Conservation (phyloP, 2,797 vertebrate species). For the Ficedula albicollis region DNA sequence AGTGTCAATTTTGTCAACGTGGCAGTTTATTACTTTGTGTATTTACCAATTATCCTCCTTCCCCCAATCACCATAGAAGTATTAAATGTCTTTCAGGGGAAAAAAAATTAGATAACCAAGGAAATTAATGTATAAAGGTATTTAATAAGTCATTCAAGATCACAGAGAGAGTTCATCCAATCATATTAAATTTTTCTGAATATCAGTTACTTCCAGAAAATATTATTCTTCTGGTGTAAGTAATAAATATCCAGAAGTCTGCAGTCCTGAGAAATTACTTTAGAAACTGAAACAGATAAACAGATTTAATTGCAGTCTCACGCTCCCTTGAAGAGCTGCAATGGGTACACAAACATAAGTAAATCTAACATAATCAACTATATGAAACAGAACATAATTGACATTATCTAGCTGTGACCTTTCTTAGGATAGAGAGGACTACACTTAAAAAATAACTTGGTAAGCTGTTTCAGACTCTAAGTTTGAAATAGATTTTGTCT, state of each 20-base stretch:
- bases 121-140: not conserved
- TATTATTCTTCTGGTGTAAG: not conserved
- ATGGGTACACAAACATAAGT: not conserved
- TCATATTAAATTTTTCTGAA: not conserved
- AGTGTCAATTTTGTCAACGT: not conserved
- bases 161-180: not conserved
- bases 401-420: not conserved
- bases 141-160: not conserved
- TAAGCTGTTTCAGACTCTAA: not conserved
- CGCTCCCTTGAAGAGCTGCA: not conserved
- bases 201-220: not conserved
- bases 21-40: not conserved
- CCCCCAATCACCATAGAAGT: not conserved
- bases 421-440: not conserved
- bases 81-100: not conserved
- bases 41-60: not conserved
- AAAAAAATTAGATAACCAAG: not conserved
- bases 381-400: not conserved
- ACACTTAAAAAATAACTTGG: not conserved
- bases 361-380: not conserved
- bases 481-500: not conserved
- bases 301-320: not conserved
- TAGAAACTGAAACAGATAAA: not conserved
- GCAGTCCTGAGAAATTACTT: not conserved
- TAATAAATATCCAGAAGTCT: not conserved